phyloP scores from a whole-genome alignment of 2,113 vertebrate species.

The Lamprotornis superbus region DNA sequence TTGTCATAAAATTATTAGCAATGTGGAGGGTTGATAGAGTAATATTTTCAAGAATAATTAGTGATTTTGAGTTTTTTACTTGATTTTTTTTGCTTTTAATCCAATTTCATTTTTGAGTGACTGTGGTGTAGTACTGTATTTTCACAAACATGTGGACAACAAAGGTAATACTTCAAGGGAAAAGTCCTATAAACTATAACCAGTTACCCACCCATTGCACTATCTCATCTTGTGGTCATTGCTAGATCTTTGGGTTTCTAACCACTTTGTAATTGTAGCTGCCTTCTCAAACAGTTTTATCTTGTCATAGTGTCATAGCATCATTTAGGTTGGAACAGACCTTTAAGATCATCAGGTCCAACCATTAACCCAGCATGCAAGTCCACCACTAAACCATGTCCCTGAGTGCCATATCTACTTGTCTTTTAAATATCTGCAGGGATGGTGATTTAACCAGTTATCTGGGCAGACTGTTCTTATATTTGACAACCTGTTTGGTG shows the following conservation, averaged over 20 bases:
- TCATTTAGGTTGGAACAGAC: neutral
- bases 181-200: neutral
- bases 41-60: neutral
- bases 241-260: neutral
- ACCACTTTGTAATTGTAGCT: neutral
- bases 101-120: neutral
- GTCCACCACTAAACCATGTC: neutral
- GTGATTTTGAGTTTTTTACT: neutral
- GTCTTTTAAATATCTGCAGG: neutral
- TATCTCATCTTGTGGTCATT: neutral
- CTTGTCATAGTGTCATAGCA: neutral
- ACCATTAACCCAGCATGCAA: rapidly evolving
- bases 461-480: neutral
- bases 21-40: neutral
- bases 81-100: neutral
- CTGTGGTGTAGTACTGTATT: neutral
- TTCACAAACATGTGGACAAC: neutral
- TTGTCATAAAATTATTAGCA: neutral
- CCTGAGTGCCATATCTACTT: neutral
- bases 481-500: neutral
- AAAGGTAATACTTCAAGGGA: neutral
- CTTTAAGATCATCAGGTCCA: neutral
- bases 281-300: neutral
- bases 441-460: neutral
- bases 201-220: neutral